phyloP scores from a whole-genome alignment of 2,888 invertebrate species.

The Hetaerina titia region DNA sequence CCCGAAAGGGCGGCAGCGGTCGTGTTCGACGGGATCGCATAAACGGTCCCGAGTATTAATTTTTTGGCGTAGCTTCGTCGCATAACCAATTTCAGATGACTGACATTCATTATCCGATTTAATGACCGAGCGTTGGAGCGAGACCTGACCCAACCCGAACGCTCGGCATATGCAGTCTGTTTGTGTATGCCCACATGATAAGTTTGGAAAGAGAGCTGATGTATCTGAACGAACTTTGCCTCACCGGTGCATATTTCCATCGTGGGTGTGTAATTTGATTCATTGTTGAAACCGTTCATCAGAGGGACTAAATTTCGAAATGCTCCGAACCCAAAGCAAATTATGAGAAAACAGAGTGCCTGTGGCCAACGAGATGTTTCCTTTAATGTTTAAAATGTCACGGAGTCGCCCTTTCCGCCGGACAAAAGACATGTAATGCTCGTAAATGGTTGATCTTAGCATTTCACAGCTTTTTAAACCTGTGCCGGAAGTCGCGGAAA shows the following conservation, averaged over 20 bases:
- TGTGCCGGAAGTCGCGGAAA: too few relatives aligned
- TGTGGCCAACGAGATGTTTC: neutral
- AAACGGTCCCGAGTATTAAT: neutral
- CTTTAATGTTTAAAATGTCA: neutral
- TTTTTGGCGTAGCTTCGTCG: neutral
- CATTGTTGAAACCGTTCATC: constrained; percentile 31
- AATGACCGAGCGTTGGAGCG: neutral
- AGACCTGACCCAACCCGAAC: neutral
- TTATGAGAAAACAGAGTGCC: neutral
- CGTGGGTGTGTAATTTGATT: neutral
- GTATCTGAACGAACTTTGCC: neutral
- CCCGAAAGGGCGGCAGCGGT: too few relatives aligned
- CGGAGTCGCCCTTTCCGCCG: neutral
- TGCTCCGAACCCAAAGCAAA: neutral
- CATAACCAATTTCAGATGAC: constrained; percentile 5
- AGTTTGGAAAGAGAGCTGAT: neutral
- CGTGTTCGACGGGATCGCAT: neutral
- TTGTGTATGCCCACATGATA: neutral
- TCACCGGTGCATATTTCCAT: neutral
- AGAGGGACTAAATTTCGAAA: neutral
- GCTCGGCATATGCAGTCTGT: neutral
- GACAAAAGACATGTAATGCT: neutral
- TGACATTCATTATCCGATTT: constrained; percentile 21
- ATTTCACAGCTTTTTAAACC: too few relatives aligned
- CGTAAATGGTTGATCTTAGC: neutral